Base-by-base conservation (phyloP, 2,113 vertebrate genomes). In the Dipodomys ordii region DNA sequence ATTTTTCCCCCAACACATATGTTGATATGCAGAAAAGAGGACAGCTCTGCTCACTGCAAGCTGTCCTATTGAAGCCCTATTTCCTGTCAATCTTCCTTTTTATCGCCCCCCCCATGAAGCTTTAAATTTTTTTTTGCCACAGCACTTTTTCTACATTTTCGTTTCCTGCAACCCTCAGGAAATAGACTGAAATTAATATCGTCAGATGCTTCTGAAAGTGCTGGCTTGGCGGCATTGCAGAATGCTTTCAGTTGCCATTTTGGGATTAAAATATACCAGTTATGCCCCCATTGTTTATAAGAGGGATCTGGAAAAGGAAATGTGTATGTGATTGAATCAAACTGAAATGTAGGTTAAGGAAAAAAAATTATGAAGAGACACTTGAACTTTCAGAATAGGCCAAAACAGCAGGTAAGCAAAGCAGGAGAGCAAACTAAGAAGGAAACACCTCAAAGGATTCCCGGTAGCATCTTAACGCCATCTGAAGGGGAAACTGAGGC, bases 131-230 rank as follows among this genome's bases (percentile, higher is more conserved):
- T 97, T 84, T 98, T 97, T 96, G 95, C 97, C 93, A 98, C 97
- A 97, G 96, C 77, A 18, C 96, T 97, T 98, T 49, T 57, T 97
- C 94, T 96, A 97, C 97, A 96, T 97, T 98, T 98, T 96, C 87
- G 97, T 97, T 97, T 98, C 98, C 97, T 90, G 94, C 94, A 92
- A 97, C 97, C 96, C 96, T 97, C 87, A n/a, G 97, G 97, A 98
- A 98, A 98, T 97, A 98, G 98, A 97, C 96, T 97, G 97, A 97
- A 98, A 98, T 98, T 97, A 97, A 98, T 97, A 97, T 96, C 97
- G 96, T 96, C 96, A 96, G 97, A 98, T 95, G 94, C 97, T 95
- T 0, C 20, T 27, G 93, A 92, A 97, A 97, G 95, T 87, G 93
- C 96, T 96, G 57, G 69, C 92, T 97, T 96, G 94, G 97, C 96